A percentile compares a stretch with the other conserved stretches of the same genome.
These are phyloP conservation scores for Dynastes grantii DNA, from an alignment of 2,888 invertebrate species.

Conservation along the genomic window DNA sequence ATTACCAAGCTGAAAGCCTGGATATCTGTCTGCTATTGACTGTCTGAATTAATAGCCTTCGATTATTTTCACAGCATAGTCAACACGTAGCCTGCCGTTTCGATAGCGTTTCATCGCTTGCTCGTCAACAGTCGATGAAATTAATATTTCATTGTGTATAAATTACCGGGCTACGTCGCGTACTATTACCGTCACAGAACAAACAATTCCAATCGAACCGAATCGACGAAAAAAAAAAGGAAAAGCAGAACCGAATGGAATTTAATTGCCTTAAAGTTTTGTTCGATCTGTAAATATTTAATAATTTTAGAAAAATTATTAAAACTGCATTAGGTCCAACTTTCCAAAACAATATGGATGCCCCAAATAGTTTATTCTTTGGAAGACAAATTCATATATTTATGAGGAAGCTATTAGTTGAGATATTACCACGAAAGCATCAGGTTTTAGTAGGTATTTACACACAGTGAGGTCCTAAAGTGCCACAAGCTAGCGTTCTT, in stretches of 20 bases:
- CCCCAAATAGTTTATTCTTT: too few species aligned
- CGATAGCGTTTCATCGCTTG: conserved; percentile 26
- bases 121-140: conserved; percentile 30
- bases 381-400: too few species aligned
- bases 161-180: conserved; percentile 22
- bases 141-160: conserved; percentile 51
- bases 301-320: too few species aligned
- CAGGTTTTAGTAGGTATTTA: too few species aligned
- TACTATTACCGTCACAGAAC: conserved; percentile 41
- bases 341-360: too few species aligned
- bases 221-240: conserved; percentile 7
- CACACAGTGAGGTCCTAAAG: too few species aligned
- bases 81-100: conserved; percentile 60
- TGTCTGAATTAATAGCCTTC: conserved; percentile 68
- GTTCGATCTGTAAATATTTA: too few species aligned
- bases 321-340: too few species aligned
- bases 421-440: too few species aligned
- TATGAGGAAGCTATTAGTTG: too few species aligned
- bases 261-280: too few species aligned
- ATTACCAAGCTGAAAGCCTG: conserved; percentile 61
- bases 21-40: conserved; percentile 66
- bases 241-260: not conserved
- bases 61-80: conserved; percentile 67
- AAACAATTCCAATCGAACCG: conserved; percentile 19
- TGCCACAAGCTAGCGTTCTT: too few species aligned